These are phyloP conservation scores for Masticophis lateralis DNA, from an alignment of 2,797 vertebrate genomes.

Conservation along the genomic window DNA sequence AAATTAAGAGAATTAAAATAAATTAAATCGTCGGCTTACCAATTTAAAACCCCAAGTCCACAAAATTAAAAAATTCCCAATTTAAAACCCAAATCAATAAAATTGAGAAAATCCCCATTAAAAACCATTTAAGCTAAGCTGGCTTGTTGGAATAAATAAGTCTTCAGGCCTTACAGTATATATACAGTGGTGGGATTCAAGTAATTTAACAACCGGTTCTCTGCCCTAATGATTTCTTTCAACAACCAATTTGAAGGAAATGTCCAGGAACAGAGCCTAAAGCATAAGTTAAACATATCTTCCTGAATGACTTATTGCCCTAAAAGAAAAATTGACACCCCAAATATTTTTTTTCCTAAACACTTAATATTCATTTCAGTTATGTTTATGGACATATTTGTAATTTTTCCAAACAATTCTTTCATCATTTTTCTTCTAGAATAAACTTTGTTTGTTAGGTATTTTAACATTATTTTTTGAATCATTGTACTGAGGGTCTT, in stretches of 20 bases:
- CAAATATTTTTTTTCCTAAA: neutral
- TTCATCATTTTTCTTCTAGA: neutral
- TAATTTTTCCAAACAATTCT: neutral
- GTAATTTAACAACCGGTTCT: too few species aligned
- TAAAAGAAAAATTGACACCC: conserved; percentile 2
- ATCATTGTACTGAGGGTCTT: neutral
- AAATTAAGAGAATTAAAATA: too few species aligned
- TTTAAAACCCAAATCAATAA: too few species aligned
- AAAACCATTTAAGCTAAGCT: too few species aligned
- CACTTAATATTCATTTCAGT: neutral
- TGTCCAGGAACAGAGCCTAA: conserved; percentile 10
- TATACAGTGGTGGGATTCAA: too few species aligned
- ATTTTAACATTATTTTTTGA: neutral
- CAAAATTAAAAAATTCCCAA: too few species aligned
- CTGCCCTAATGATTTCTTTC: too few species aligned
- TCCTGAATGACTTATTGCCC: neutral
- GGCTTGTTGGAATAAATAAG: too few species aligned
- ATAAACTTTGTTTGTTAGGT: neutral
- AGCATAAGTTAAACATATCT: neutral
- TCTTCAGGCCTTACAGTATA: too few species aligned
- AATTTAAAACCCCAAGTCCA: too few species aligned
- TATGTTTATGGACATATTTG: neutral
- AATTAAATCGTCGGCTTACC: too few species aligned
- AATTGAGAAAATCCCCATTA: too few species aligned
- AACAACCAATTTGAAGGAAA: neutral